Evolutionary conservation across 2,888 invertebrate species (phyloP).

Genomic region (Caenorhabditis afra): DNA sequence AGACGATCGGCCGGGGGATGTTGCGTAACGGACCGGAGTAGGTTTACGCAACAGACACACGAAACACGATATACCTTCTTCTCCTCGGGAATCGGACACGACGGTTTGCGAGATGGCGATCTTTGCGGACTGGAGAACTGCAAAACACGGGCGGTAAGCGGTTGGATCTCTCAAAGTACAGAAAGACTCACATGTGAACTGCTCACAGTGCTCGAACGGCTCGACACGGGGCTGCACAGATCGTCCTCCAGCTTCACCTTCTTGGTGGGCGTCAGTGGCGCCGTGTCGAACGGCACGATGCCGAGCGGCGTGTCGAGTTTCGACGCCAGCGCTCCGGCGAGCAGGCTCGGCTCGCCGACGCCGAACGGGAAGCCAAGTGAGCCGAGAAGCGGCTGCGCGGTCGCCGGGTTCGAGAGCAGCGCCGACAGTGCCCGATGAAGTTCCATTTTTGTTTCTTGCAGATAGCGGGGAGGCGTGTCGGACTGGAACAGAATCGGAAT

Average conservation of each 20-base stretch:
- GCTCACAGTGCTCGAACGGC: slow-evolving; percentile 54
- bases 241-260: slow-evolving; percentile 46
- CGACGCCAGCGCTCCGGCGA: slow-evolving; percentile 10
- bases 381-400: slow-evolving; percentile 30
- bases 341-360: not conserved
- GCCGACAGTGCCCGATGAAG: slow-evolving; percentile 49
- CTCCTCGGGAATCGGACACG: slow-evolving; percentile 73
- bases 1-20: not conserved
- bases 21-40: slow-evolving; percentile 23
- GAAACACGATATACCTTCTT: slow-evolving; percentile 66
- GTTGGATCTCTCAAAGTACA: not conserved
- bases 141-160: too few species aligned
- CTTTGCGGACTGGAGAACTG: slow-evolving; percentile 66
- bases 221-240: slow-evolving; percentile 55
- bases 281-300: slow-evolving; percentile 48
- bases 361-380: slow-evolving; percentile 53
- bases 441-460: too few species aligned
- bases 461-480: not conserved
- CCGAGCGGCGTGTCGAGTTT: slow-evolving; percentile 49
- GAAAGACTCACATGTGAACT: slow-evolving; percentile 50
- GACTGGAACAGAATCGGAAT: not conserved
- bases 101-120: slow-evolving; percentile 67
- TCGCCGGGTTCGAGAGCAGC: slow-evolving; percentile 26
- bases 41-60: slow-evolving; percentile 35
- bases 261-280: slow-evolving; percentile 52